Base-by-base conservation (phyloP, 2,113 vertebrate species). In the Apeltes quadracus region DNA sequence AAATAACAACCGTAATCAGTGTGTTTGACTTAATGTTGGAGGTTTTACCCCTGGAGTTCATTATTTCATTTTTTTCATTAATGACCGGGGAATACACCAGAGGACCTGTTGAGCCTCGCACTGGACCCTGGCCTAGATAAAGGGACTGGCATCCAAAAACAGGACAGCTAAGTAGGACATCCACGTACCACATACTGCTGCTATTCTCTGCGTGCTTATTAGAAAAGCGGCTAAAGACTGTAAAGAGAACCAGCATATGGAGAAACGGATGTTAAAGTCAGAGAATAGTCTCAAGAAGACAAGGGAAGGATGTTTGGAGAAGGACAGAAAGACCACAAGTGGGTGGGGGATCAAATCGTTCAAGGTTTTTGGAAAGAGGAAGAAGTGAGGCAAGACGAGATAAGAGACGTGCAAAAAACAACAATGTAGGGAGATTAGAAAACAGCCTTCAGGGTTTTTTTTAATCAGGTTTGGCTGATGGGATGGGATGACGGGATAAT, bases 141-240 rank as follows among this genome's bases (percentile, higher is more conserved):
- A 70, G 36, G 64, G 68, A 68, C 75, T 69, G 61, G 77, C 75
- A 83, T 82, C 67, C 81, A 67, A 84, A 90, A 87, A 65, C 80
- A 77, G 84, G 82, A 62, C 89, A 65, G 46, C 73, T 75, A 88
- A 86, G 72, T 88, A 87, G 88, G 86, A 86, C 87, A 67, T 68
- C 44, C 57, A 76, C 61, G 73, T 63, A 18, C 61, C 68, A 48
- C 75, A 58, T 55, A 64, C 29, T 61, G 58, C 41, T 53, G 56
- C 68, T 23, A 27, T 56, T 46, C 53, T 74, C 56, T 68, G 75
- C 69, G 66, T 64, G 59, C 66, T 79, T 70, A 72, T 77, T 69
- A 76, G 50, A 39, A 67, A 67, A 63, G 75, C 54, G 29, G 66
- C 57, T 64, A 62, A 83, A 74, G 51, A 66, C 32, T 20, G 51